These are phyloP conservation scores for Dryadula phaetusa DNA, from an alignment of 2,888 invertebrate genomes.

Conservation along the genomic window DNA sequence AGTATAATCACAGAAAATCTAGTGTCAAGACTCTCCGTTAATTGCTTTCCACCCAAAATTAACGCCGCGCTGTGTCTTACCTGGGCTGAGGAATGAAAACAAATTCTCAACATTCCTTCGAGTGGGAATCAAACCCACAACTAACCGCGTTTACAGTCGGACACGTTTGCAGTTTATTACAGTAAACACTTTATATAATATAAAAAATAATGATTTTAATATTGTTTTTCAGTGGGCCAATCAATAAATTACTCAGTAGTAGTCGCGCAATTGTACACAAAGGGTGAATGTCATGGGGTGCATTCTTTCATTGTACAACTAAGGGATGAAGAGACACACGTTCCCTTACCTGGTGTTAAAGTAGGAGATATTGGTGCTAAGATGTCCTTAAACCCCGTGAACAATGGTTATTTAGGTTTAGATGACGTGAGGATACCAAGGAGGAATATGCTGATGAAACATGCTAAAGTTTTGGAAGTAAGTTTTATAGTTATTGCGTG, in stretches of 20 bases:
- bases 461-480: slow-evolving; percentile 90
- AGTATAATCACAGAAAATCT: too few relatives aligned
- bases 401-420: slow-evolving; percentile 96
- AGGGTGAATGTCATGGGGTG: slow-evolving; percentile 92
- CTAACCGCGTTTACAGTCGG: too few relatives aligned
- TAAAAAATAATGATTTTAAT: too few relatives aligned
- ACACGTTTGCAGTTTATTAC: too few relatives aligned
- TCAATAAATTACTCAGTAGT: slow-evolving; percentile 96
- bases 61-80: too few relatives aligned
- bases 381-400: slow-evolving; percentile 93
- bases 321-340: slow-evolving; percentile 93
- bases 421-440: slow-evolving; percentile 94
- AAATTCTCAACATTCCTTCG: too few relatives aligned
- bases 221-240: slow-evolving; percentile 91
- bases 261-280: slow-evolving; percentile 94
- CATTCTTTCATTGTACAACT: slow-evolving; percentile 97
- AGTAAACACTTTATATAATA: too few relatives aligned
- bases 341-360: slow-evolving; percentile 93
- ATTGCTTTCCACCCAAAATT: too few relatives aligned
- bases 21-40: too few relatives aligned
- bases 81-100: too few relatives aligned
- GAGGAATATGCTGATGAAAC: slow-evolving; percentile 95
- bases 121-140: too few relatives aligned
- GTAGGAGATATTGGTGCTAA: slow-evolving; percentile 98
- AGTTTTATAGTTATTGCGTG: slow-evolving; percentile 30